These are phyloP conservation scores for Pangasianodon gigas DNA, from an alignment of 2,113 vertebrate genomes.

Conservation along the genomic window DNA sequence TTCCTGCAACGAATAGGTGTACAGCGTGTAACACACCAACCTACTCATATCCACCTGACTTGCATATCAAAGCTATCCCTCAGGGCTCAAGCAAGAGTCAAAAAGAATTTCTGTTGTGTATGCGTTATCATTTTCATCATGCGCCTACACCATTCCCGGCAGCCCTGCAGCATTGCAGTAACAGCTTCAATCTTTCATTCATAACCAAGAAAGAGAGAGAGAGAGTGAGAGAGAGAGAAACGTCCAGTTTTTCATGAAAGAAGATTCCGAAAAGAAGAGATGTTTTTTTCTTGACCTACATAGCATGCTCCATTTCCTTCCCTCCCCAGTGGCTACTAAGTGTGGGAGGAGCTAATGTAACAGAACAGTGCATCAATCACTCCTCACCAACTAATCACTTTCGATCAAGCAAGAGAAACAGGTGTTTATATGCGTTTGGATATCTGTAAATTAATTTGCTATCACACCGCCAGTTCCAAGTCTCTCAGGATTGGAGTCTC, in stretches of 20 bases:
- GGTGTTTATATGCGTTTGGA: neutral
- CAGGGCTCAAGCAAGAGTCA: constrained; percentile 26
- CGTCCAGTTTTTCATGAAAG: constrained; percentile 28
- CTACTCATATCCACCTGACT: neutral
- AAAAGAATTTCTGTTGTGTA: constrained; percentile 22
- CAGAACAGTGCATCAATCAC: constrained; percentile 27
- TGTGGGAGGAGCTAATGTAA: constrained; percentile 3
- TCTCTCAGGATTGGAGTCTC: neutral
- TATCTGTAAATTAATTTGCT: neutral
- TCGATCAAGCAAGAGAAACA: neutral
- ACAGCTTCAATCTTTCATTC: constrained; percentile 40
- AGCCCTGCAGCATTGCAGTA: constrained; percentile 40
- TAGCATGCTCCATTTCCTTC: constrained; percentile 42
- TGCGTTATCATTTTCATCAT: constrained; percentile 37
- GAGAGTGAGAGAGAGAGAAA: neutral
- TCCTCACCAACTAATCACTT: constrained; percentile 18
- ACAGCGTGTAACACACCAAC: neutral
- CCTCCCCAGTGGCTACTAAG: constrained; percentile 6
- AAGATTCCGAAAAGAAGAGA: neutral
- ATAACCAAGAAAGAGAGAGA: neutral
- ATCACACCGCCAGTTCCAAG: neutral
- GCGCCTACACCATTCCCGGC: constrained; percentile 18
- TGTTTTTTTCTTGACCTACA: constrained; percentile 31
- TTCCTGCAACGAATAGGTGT: neutral
- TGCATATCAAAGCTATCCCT: constrained; percentile 11